These are phyloP conservation scores for Drosophila setosimentum DNA, from an alignment of 2,888 invertebrate species.

Conservation along the genomic window DNA sequence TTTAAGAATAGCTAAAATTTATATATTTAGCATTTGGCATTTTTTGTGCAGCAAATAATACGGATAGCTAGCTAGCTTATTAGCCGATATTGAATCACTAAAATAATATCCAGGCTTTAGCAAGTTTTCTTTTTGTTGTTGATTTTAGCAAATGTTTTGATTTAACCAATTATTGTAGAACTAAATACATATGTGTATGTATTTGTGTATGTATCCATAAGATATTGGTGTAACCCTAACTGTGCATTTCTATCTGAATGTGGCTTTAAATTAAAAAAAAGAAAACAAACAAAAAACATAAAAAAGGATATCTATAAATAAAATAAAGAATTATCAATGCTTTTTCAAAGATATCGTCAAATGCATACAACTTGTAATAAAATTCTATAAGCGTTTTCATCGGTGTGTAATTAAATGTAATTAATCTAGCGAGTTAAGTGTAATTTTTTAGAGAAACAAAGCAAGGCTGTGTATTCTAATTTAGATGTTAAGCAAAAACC, in stretches of 20 bases:
- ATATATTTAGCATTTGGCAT: slow-evolving; percentile 4
- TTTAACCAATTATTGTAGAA: slow-evolving; percentile 26
- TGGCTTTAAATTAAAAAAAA: slow-evolving; percentile 71
- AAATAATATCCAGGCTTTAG: slow-evolving; percentile 25
- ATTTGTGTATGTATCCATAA: slow-evolving; percentile 12
- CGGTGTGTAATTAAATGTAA: slow-evolving; percentile 55
- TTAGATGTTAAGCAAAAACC: slow-evolving; percentile 52
- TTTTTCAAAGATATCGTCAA: slow-evolving; percentile 25
- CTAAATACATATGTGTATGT: slow-evolving; percentile 25
- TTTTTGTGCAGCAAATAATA: background rate
- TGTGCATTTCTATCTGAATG: slow-evolving; percentile 76
- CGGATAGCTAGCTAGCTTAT: background rate
- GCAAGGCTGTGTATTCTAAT: slow-evolving; percentile 84
- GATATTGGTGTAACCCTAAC: slow-evolving; percentile 37
- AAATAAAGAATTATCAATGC: slow-evolving; percentile 17
- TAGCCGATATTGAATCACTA: slow-evolving; percentile 8
- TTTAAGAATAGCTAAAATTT: background rate
- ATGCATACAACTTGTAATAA: slow-evolving; percentile 26
- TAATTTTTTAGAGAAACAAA: slow-evolving; percentile 83
- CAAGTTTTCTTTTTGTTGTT: slow-evolving; percentile 30
- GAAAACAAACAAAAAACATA: background rate
- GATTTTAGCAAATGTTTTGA: slow-evolving; percentile 33
- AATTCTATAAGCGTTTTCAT: slow-evolving; percentile 42
- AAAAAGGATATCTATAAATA: background rate
- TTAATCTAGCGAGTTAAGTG: slow-evolving; percentile 69